Evolutionary conservation across 2,113 vertebrate genomes (phyloP).

Genomic region (Shinisaurus crocodilurus): DNA sequence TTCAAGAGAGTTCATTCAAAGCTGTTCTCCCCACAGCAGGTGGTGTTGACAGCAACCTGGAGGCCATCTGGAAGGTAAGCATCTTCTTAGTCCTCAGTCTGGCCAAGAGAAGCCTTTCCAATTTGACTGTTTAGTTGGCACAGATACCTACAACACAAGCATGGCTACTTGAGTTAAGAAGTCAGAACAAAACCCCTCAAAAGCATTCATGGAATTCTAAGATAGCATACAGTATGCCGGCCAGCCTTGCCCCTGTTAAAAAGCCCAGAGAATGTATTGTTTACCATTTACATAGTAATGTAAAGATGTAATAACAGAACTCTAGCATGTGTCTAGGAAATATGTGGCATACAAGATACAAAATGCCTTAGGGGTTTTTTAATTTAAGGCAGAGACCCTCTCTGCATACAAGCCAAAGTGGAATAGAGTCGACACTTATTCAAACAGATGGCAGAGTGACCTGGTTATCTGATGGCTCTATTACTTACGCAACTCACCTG

Average conservation of each 20-base stretch:
- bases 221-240: neutral
- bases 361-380: neutral
- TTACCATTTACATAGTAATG: slow-evolving; percentile 33
- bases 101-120: slow-evolving; percentile 90
- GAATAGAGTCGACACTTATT: neutral
- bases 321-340: neutral
- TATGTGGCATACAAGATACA: neutral
- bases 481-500: neutral
- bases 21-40: slow-evolving; percentile 70
- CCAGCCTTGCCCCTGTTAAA: slow-evolving; percentile 54
- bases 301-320: slow-evolving; percentile 45
- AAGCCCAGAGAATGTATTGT: slow-evolving; percentile 13
- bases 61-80: slow-evolving; percentile 91
- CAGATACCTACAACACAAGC: slow-evolving; percentile 73
- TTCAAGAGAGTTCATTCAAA: slow-evolving; percentile 76
- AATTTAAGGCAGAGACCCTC: neutral
- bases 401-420: neutral
- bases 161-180: slow-evolving; percentile 54
- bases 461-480: neutral
- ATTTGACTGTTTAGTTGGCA: slow-evolving; percentile 61
- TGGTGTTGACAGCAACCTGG: slow-evolving; percentile 79
- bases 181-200: neutral
- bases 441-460: neutral
- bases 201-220: slow-evolving; percentile 25
- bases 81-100: slow-evolving; percentile 87